Base-by-base conservation (phyloP, 2,888 invertebrate species). In the Siphlonurus alternatus region DNA sequence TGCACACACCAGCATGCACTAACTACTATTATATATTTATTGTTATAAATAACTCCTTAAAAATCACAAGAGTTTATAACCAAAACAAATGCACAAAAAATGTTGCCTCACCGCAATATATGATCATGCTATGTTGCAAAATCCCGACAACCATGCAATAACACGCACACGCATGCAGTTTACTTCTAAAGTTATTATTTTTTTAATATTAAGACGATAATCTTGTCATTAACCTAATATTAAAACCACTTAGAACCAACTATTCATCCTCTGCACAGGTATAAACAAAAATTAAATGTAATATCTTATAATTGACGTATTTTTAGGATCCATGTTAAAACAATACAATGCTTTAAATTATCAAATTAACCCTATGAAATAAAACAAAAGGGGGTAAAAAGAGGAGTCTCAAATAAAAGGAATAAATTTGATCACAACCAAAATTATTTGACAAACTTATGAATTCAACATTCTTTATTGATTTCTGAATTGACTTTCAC, bases 1-100 rank as follows among this genome's bases (percentile, higher is more conserved):
- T 56, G 56, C 56, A 56, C n/a, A 56, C 22, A 56, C 56, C 56
- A 56, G 56, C 56, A 56, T 56, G 56, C 56, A 56, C 56, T 56
- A 56, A 56, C 22, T 56, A 56, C n/a, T 10, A 20, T n/a, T 20
- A n/a, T 56, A n/a, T 56, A 20, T 56, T 20, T 56, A 56, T 22
- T n/a, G 5, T 10, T 20, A 7, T 56, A 7, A 20, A 10, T 56
- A 10, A 56, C n/a, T 56, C 7, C 5, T n/a, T 56, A 20, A 7
- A 10, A 20, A 38, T 56, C 5, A 56, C 7, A 56, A 56, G 5
- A 10, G 19, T 56, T 15, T 38, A 38, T 38, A 38, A 5, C 5
- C 5, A 38, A 15, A 10, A 10, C 15, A 10, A 38, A 38, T 38
- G 38, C 56, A 56, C 5, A 56, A 56, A 56, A 5, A 20, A 56